These are phyloP conservation scores for Cartodere bifasciata DNA, from an alignment of 2,888 invertebrate genomes.

Conservation along the genomic window DNA sequence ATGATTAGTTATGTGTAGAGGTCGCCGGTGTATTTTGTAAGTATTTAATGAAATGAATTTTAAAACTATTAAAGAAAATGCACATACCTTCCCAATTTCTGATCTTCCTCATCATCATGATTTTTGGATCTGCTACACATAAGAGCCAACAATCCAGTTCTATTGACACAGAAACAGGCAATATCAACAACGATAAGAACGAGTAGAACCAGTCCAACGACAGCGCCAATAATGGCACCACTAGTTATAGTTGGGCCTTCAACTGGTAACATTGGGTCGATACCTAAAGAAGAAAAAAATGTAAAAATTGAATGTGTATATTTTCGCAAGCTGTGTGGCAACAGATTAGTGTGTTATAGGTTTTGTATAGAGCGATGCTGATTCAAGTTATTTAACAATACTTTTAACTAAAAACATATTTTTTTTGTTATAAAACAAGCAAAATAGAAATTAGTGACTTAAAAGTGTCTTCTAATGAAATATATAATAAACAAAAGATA, in stretches of 20 bases:
- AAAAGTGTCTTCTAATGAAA: no score
- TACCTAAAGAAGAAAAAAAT: conserved; percentile 17
- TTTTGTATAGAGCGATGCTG: no score
- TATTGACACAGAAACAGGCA: conserved; percentile 56
- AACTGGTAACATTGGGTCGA: conserved; percentile 25
- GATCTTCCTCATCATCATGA: conserved; percentile 68
- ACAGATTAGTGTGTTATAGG: conserved; percentile 1
- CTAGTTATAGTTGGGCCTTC: conserved; percentile 48
- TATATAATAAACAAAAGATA: no score
- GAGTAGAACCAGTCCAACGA: conserved; percentile 67
- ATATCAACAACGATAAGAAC: conserved; percentile 76
- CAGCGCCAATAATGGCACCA: conserved; percentile 72
- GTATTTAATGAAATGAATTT: not conserved
- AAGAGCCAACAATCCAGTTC: conserved; percentile 55
- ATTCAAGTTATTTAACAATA: no score
- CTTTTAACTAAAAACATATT: no score
- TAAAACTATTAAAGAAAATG: no score
- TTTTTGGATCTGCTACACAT: conserved; percentile 53
- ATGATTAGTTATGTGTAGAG: conserved; percentile 12
- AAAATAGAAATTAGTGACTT: no score
- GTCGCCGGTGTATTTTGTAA: conserved; percentile 1
- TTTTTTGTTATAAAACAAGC: no score
- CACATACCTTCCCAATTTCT: conserved; percentile 71
- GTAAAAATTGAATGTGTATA: no score
- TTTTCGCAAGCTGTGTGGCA: no score